phyloP scores from a whole-genome alignment of 1,140 invertebrate species.

The Proales similis region DNA sequence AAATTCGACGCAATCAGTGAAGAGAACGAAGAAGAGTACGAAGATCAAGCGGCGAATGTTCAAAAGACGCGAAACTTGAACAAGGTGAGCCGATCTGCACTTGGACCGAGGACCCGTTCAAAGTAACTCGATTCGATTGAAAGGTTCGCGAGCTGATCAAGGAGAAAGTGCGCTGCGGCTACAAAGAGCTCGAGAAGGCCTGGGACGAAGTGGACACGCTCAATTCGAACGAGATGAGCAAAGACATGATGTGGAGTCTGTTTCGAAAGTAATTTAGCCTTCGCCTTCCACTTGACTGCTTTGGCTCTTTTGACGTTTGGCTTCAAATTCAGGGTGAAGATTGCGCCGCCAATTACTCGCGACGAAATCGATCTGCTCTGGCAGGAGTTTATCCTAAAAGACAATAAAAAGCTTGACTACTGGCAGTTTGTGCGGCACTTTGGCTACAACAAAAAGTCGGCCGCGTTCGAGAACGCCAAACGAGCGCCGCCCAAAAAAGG shows the following conservation, averaged over 20 bases:
- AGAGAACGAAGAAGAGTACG: conserved; percentile 15
- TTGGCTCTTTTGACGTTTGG: neutral
- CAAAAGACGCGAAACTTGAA: neutral
- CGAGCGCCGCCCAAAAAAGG: conserved; percentile 47
- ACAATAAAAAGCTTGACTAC: conserved; percentile 49
- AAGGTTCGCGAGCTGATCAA: conserved; percentile 41
- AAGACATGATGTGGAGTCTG: conserved; percentile 49
- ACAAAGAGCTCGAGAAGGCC: conserved; percentile 45
- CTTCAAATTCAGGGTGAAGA: conserved; percentile 50
- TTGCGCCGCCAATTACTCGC: conserved; percentile 47
- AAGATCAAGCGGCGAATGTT: conserved; percentile 3
- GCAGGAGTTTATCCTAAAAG: conserved; percentile 52
- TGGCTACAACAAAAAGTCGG: conserved; percentile 48
- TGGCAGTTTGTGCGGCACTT: conserved; percentile 52
- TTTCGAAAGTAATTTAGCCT: conserved; percentile 42
- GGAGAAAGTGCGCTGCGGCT: conserved; percentile 44
- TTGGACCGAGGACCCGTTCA: neutral
- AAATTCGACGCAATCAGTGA: no score
- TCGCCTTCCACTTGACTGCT: neutral
- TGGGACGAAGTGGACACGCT: conserved; percentile 48
- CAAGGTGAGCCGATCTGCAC: neutral
- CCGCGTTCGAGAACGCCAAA: conserved; percentile 52
- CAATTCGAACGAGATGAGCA: conserved; percentile 46
- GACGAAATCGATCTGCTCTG: conserved; percentile 51
- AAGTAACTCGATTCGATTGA: neutral